phyloP scores from a whole-genome alignment of 2,888 invertebrate species.

The Himalopsyche anomala region DNA sequence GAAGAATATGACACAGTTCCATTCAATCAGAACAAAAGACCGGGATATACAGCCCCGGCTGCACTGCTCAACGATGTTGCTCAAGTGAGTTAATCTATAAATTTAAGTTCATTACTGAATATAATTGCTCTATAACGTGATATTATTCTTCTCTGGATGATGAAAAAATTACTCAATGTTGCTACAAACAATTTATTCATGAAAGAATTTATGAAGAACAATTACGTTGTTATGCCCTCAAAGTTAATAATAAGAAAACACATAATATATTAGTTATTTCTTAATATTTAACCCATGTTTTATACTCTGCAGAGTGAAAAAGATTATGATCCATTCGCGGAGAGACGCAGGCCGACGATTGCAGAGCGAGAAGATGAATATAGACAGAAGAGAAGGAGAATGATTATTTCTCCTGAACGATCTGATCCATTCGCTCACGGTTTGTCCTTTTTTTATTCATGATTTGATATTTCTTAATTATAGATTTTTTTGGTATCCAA shows the following conservation, averaged over 20 bases:
- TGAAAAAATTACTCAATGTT: no score
- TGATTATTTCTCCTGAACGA: constrained; percentile 97
- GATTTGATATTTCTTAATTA: background rate
- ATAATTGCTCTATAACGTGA: background rate
- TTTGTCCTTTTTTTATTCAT: constrained; percentile 74
- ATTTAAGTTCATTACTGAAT: background rate
- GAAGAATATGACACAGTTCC: constrained; percentile 91
- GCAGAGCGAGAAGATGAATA: constrained; percentile 99
- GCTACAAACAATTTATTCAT: no score
- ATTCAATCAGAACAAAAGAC: constrained; percentile 82
- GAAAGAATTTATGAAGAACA: no score
- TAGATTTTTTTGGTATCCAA: background rate
- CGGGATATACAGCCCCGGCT: constrained; percentile 90
- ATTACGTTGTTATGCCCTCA: no score
- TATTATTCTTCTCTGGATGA: no score
- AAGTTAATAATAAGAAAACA: no score
- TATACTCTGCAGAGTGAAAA: constrained; percentile 83
- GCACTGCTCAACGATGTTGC: constrained; percentile 93
- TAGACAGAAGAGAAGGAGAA: constrained; percentile 89
- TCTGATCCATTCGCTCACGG: constrained; percentile 99
- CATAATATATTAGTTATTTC: no score
- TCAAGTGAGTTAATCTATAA: constrained; percentile 78
- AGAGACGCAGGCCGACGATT: constrained; percentile 92
- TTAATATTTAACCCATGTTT: no score
- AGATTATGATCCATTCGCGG: constrained; percentile 96